Base-by-base conservation (phyloP, 2,113 vertebrate genomes). In the Lepisosteus osseus region DNA sequence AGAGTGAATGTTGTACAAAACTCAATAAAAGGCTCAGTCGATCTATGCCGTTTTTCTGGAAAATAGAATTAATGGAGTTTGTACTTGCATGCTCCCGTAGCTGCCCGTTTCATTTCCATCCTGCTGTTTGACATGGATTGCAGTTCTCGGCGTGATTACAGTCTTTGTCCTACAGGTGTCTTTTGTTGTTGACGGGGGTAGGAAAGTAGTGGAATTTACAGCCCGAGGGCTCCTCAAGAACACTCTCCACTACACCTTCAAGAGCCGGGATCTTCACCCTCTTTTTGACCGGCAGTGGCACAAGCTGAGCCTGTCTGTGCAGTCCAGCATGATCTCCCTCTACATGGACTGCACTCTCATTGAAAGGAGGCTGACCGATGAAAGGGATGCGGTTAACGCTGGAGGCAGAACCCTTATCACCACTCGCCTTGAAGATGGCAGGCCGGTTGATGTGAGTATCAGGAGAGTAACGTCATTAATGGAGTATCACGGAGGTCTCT, bases 241-340 rank as follows among this genome's bases (percentile, higher is more conserved):
- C 72, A 82, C 83, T 59, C 82, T 94, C 70, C 94, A 90, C 77
- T 95, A 96, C 82, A 85, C 89, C 14, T 99, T 99, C 79, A 97
- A 92, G 87, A 95, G 91, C 83, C 91, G 94, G 76, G 94, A 97
- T 84, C 90, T 98, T 42, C 94, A 95, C 72, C 77, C 83, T 76
- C 91, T 99, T 70, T 99, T 98, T 79, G 95, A 99, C 84, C 95
- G 95, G 15, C 96, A 96, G 75, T 99, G 96, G 95, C 97, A 98
- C 90, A 97, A 95, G 84, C 89, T 99, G 83, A 89, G 94, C 82
- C 74, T 99, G 72, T 88, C 90, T 6, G 84, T 98, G 8, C 91
- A 95, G 76, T 87, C 86, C 41, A 88, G 80, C 74, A 85, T 89
- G 2, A 84, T 97, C 76, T 94, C 94, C 69, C 80, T 99, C 73